phyloP scores from a whole-genome alignment of 53 echinoderm and acorn worm species.

The Zoroaster sp. region DNA sequence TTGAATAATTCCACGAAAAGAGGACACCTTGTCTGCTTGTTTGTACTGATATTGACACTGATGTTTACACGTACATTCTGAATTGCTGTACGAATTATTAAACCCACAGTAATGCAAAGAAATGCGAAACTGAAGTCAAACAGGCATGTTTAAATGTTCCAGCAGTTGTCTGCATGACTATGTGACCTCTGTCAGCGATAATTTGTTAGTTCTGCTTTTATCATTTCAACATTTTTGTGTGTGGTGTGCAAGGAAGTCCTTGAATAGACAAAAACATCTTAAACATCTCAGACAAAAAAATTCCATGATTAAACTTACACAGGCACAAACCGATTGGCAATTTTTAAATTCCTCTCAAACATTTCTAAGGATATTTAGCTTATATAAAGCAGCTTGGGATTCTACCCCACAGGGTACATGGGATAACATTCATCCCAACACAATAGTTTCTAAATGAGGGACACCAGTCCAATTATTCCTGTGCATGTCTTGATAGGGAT shows the following conservation, averaged over 20 bases:
- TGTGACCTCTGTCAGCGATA: neutral
- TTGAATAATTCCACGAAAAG: neutral
- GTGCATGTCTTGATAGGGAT: neutral
- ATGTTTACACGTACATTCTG: conserved; percentile 9
- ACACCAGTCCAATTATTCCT: neutral
- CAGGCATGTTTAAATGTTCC: neutral
- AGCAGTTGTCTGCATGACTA: neutral
- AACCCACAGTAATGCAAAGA: neutral
- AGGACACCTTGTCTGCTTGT: neutral
- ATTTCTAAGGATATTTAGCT: too few relatives aligned
- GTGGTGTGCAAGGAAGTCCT: neutral
- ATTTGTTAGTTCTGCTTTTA: neutral
- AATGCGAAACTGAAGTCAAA: neutral
- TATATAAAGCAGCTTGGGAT: too few relatives aligned
- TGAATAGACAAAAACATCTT: too few relatives aligned
- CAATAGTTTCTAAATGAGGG: neutral
- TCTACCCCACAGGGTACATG: too few relatives aligned
- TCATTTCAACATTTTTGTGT: neutral
- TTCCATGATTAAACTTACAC: too few relatives aligned
- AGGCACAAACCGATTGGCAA: too few relatives aligned
- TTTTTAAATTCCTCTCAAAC: too few relatives aligned
- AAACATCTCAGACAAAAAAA: too few relatives aligned
- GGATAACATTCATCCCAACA: neutral
- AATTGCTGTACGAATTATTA: neutral
- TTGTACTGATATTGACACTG: neutral